These are phyloP conservation scores for Clamator glandarius DNA, from an alignment of 2,797 vertebrate species.

Conservation along the genomic window DNA sequence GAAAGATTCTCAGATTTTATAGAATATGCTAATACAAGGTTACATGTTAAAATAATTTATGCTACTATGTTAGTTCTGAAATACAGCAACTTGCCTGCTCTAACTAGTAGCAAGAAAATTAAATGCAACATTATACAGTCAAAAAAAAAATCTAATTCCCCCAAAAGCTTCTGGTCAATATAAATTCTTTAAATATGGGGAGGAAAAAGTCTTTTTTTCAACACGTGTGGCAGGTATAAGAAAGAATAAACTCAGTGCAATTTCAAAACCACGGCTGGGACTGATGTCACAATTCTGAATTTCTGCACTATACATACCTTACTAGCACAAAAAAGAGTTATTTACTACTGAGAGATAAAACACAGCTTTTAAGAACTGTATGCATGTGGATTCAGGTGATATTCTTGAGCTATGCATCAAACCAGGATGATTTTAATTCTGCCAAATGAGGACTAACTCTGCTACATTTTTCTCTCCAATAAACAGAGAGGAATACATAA, in stretches of 20 bases:
- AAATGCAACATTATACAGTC: not conserved
- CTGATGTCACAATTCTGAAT: not conserved
- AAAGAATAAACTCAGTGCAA: not conserved
- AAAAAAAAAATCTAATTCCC: not conserved
- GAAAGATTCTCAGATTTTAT: not conserved
- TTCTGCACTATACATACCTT: accelerated
- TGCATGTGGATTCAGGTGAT: not conserved
- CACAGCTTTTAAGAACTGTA: not conserved
- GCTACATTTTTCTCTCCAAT: not conserved
- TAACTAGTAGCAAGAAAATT: not conserved
- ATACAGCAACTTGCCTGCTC: not conserved
- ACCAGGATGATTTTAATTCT: not conserved
- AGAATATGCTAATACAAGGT: not conserved
- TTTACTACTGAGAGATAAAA: not conserved
- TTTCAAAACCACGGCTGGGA: not conserved
- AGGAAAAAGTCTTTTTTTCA: not conserved
- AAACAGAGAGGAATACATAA: not conserved
- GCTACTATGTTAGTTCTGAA: not conserved
- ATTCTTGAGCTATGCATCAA: not conserved
- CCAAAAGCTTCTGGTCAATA: not conserved
- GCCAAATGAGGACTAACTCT: not conserved
- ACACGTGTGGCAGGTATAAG: not conserved
- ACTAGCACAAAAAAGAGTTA: not conserved
- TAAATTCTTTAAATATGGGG: not conserved
- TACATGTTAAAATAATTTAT: not conserved